Conservation (phyloP, 2,797 vertebrate genomes). For the Arnoldichthys spilopterus region DNA sequence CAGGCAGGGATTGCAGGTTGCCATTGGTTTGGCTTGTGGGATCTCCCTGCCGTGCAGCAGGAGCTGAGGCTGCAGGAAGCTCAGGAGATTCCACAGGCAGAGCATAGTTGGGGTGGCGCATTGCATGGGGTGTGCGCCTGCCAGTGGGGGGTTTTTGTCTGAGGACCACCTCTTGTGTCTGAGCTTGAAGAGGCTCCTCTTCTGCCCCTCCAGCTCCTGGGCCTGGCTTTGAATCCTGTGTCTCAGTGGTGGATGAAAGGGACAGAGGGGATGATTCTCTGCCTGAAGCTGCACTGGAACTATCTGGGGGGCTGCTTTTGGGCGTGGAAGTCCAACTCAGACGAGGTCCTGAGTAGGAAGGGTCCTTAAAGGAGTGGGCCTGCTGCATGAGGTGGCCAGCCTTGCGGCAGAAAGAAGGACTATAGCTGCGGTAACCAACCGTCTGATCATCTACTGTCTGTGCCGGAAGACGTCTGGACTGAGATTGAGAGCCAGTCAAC, state of each 20-base stretch:
- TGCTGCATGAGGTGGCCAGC: constrained; percentile 82
- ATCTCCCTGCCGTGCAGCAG: constrained; percentile 43
- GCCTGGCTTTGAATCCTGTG: constrained; percentile 65
- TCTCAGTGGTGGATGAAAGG: constrained; percentile 54
- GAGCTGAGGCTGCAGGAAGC: constrained; percentile 38
- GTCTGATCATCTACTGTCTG: constrained; percentile 80
- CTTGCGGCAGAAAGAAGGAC: constrained; percentile 86
- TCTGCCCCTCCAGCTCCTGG: constrained; percentile 49
- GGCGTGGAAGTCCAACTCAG: constrained; percentile 62
- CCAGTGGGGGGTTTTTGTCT: constrained; percentile 84
- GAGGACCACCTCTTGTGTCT: constrained; percentile 83
- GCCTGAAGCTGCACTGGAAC: constrained; percentile 27
- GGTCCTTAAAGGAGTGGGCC: constrained; percentile 85
- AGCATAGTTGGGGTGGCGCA: constrained; percentile 77
- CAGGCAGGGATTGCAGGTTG: constrained; percentile 77
- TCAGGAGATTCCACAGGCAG: constrained; percentile 71
- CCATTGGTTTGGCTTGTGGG: constrained; percentile 66
- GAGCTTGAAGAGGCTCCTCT: constrained; percentile 67
- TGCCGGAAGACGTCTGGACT: constrained; percentile 46
- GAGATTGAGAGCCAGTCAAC: constrained; percentile 51
- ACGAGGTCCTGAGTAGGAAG: constrained; percentile 73
- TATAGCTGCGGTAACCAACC: constrained; percentile 88
- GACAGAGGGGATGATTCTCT: constrained; percentile 62
- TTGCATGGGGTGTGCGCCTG: constrained; percentile 69
- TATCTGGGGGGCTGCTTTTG: constrained; percentile 61